Evolutionary conservation across 2,888 invertebrate species (phyloP).

Genomic region (Andrena minutula): DNA sequence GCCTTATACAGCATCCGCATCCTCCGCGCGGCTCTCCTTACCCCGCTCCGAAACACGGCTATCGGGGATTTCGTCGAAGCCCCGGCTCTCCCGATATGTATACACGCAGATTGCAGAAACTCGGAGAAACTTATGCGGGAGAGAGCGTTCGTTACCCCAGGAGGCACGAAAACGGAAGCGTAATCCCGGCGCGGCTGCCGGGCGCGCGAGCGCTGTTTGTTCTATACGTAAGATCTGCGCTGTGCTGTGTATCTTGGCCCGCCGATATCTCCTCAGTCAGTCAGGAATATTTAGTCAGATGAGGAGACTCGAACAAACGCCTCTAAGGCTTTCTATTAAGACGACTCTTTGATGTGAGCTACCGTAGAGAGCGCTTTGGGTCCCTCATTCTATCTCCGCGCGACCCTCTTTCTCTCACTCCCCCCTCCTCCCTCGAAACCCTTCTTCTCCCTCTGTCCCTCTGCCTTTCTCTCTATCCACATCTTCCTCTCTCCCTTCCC

Average conservation of each 20-base stretch:
- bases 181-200: constrained; percentile 68
- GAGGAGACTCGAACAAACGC: constrained; percentile 87
- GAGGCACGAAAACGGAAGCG: constrained; percentile 71
- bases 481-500: background rate
- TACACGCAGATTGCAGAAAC: constrained; percentile 74
- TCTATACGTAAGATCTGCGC: constrained; percentile 80
- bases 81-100: constrained; percentile 69
- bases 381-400: constrained; percentile 67
- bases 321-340: constrained; percentile 88
- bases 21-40: constrained; percentile 28
- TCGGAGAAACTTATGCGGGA: constrained; percentile 72
- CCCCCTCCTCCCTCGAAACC: background rate
- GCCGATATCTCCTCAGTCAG: constrained; percentile 81
- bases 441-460: constrained; percentile 8
- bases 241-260: constrained; percentile 82
- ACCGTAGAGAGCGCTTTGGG: constrained; percentile 81
- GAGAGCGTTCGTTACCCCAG: constrained; percentile 74
- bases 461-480: constrained; percentile 21
- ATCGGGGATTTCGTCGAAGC: constrained; percentile 71
- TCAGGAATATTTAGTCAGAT: constrained; percentile 85
- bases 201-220: constrained; percentile 75
- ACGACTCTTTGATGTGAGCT: constrained; percentile 84
- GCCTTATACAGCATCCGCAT: constrained; percentile 42
- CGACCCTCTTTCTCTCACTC: constrained; percentile 37
- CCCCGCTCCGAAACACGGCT: constrained; percentile 55